phyloP scores from a whole-genome alignment of 2,888 invertebrate species.

The Rotaria socialis region DNA sequence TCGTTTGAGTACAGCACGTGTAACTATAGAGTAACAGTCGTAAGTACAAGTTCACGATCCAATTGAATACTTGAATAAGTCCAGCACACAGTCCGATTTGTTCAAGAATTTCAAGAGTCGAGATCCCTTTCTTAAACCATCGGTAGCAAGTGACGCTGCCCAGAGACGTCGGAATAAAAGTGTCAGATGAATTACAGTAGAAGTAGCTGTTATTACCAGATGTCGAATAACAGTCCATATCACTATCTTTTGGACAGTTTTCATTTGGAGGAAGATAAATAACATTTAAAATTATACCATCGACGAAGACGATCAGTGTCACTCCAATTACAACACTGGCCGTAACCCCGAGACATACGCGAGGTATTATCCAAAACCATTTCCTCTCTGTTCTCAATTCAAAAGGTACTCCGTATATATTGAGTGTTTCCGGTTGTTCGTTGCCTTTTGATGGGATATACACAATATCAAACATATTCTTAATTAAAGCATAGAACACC shows the following conservation, averaged over 20 bases:
- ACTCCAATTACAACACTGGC: no score
- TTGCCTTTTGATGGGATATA: no score
- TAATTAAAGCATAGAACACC: no score
- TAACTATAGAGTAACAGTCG: neutral
- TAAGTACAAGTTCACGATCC: neutral
- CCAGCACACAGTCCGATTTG: neutral
- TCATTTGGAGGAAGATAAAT: neutral
- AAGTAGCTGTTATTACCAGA: neutral
- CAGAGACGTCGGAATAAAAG: neutral
- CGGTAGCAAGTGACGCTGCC: neutral
- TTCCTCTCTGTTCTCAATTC: no score
- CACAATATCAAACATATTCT: no score
- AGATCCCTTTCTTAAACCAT: neutral
- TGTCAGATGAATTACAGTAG: neutral
- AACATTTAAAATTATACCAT: neutral
- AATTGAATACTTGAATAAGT: neutral
- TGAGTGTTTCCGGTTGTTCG: no score
- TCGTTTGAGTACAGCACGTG: neutral
- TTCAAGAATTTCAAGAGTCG: neutral
- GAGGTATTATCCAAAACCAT: no score
- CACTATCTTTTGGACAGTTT: neutral
- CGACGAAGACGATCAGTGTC: neutral
- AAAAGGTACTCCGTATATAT: no score
- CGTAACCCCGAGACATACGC: no score
- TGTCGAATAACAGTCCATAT: neutral